A percentile compares a stretch with the other conserved stretches of the same genome.
phyloP scores from a whole-genome alignment of 2,113 vertebrate species.

The Kryptolebias marmoratus region DNA sequence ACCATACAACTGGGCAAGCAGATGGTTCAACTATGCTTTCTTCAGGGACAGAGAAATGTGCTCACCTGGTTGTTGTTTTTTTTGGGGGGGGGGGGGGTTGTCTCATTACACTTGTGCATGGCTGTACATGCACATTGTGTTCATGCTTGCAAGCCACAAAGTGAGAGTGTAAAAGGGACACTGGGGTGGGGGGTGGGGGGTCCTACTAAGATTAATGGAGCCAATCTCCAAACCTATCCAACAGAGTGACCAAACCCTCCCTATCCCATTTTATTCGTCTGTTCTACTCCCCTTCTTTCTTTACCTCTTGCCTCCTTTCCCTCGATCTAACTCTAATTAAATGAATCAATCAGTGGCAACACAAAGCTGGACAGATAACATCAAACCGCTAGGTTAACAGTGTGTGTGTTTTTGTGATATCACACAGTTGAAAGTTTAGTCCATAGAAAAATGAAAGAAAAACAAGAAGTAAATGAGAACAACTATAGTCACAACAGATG shows the following conservation, averaged over 20 bases:
- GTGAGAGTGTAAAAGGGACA: slow-evolving; percentile 47
- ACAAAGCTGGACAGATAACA: slow-evolving; percentile 73
- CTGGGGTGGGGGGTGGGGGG: slow-evolving; percentile 32
- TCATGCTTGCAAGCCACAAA: slow-evolving; percentile 41
- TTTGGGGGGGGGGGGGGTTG: not conserved
- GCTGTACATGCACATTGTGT: slow-evolving; percentile 1
- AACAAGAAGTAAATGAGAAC: slow-evolving; percentile 8
- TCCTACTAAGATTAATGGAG: slow-evolving; percentile 81
- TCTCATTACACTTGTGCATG: slow-evolving; percentile 1
- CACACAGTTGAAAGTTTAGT: slow-evolving; percentile 6
- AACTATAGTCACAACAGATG: slow-evolving; percentile 5
- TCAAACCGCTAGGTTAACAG: slow-evolving; percentile 43
- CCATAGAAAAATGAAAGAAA: not conserved
- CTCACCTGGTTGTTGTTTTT: slow-evolving; percentile 4
- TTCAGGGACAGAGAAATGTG: slow-evolving; percentile 6
- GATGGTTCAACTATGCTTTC: slow-evolving; percentile 9
- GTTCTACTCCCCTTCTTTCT: slow-evolving; percentile 42
- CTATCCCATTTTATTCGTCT: slow-evolving; percentile 49
- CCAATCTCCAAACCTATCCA: slow-evolving; percentile 72
- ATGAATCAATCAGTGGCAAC: slow-evolving; percentile 82
- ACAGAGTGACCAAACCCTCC: slow-evolving; percentile 68
- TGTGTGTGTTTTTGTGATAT: slow-evolving; percentile 13
- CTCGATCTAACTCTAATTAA: slow-evolving; percentile 81
- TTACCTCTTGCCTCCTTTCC: slow-evolving; percentile 35
- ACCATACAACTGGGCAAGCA: not conserved